Conservation (phyloP, 2,888 invertebrate genomes). For the Agonum fuliginosum region DNA sequence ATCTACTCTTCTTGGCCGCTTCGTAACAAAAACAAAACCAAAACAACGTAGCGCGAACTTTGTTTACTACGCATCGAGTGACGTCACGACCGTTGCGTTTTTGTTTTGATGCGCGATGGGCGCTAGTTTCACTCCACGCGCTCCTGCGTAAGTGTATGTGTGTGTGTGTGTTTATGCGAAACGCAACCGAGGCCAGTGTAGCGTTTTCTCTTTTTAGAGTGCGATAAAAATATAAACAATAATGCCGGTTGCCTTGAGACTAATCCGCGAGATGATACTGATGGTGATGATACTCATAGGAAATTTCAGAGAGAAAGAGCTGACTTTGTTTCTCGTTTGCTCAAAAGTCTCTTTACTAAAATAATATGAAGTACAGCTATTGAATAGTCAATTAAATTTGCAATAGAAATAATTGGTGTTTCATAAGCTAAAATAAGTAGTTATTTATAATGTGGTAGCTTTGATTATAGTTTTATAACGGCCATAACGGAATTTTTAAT, state of each 20-base stretch:
- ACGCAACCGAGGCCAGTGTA: slow-evolving; percentile 44
- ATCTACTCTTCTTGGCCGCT: too few species aligned
- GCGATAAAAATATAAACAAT: slow-evolving; percentile 50
- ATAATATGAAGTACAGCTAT: too few species aligned
- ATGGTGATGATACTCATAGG: too few species aligned
- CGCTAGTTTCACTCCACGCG: slow-evolving; percentile 13
- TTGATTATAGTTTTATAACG: too few species aligned
- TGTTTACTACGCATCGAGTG: slow-evolving; percentile 46
- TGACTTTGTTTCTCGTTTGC: too few species aligned
- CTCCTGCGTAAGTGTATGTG: not conserved
- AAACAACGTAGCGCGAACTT: slow-evolving; percentile 16
- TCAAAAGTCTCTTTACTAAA: too few species aligned
- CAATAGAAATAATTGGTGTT: too few species aligned
- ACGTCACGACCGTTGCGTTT: slow-evolving; percentile 40
- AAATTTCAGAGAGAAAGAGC: too few species aligned
- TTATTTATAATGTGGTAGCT: too few species aligned
- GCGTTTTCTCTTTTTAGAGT: not conserved
- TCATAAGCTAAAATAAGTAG: too few species aligned
- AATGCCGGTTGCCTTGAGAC: slow-evolving; percentile 49
- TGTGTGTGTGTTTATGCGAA: slow-evolving; percentile 30
- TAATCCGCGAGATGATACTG: not conserved
- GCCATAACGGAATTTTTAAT: too few species aligned
- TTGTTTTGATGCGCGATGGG: slow-evolving; percentile 31
- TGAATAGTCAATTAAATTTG: too few species aligned
- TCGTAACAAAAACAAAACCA: not conserved